Evolutionary conservation across 2,797 vertebrate genomes (phyloP), one percentile per base, ranked within the genome.

Genomic region (Microctenopoma stevenorrisi): DNA sequence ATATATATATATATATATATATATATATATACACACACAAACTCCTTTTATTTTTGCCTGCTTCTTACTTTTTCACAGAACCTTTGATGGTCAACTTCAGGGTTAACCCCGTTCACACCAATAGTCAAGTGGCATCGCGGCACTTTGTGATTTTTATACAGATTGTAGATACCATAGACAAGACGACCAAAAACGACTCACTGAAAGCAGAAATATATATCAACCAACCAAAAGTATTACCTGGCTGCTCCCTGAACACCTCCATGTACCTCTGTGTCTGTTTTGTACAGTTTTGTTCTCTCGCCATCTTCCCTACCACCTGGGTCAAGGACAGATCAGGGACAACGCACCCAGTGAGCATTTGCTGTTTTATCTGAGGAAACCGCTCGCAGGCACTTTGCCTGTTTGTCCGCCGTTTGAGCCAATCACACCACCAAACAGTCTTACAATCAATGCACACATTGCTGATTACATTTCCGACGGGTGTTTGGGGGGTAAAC

Each of bases 401-500:
- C 53, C 78, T 89, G 74, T 91, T 87, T 91, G 85, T 87, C 82
- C 77, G 69, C 54, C 26, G 7, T 78, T 81, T 57, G 65, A 86
- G 86, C 83, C 85, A 86, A 79, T 81, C 84, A 60, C 57, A 38
- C 60, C 76, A 50, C 73, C 85, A 88, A 84, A 86, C 79, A 84
- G 79, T 67, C 81, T 72, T 62, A 81, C 61, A 81, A 76, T 85
- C 73, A 75, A 70, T 68, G 74, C 82, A 87, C 85, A 88, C 83
- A 79, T 2, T 57, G 78, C 82, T 87, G 81, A 90, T 90, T 88
- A 83, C 79, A 81, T 79, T 86, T 85, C 81, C 79, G 79, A 72
- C 55, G 89, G 74, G 51, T 83, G 53, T 88, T 90, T 84, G 84
- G 76, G 72, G 71, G 75, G 81, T 82, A 88, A 92, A 92, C 88